Evolutionary conservation across 2,888 invertebrate genomes (phyloP).

Genomic region (Torymus aiolomorphi): DNA sequence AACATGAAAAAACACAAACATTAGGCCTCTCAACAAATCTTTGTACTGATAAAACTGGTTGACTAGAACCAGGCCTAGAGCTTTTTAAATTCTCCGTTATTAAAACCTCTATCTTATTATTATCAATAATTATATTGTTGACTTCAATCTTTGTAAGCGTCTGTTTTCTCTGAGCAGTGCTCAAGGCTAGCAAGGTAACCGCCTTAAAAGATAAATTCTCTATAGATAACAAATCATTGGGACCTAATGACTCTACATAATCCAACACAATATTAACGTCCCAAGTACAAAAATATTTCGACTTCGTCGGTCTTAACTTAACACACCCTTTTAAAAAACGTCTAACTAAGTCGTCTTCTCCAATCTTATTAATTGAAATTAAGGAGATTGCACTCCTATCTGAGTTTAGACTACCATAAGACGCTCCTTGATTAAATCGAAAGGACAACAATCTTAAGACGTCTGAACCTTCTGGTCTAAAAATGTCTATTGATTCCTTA

Average conservation of each 20-base stretch:
- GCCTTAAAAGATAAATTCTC: background rate
- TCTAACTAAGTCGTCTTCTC: background rate
- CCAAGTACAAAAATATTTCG: constrained; percentile 45
- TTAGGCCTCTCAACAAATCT: no score
- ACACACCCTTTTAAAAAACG: background rate
- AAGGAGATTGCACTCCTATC: background rate
- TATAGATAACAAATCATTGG: background rate
- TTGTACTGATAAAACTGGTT: no score
- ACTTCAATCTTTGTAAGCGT: background rate
- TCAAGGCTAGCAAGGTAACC: background rate
- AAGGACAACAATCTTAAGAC: background rate
- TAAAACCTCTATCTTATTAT: background rate
- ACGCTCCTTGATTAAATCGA: background rate
- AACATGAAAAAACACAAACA: no score
- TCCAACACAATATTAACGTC: constrained; percentile 32
- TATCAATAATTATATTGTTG: background rate
- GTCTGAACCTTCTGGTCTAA: background rate
- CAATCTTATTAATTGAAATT: background rate
- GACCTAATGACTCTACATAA: background rate
- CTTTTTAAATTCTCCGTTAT: constrained; percentile 9
- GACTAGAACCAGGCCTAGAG: background rate
- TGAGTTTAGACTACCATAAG: background rate
- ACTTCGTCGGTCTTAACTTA: background rate
- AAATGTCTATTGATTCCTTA: background rate
- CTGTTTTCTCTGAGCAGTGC: constrained; percentile 21